Evolutionary conservation across 2,113 vertebrate genomes (phyloP).

Genomic region (Notarius quadriscutis): DNA sequence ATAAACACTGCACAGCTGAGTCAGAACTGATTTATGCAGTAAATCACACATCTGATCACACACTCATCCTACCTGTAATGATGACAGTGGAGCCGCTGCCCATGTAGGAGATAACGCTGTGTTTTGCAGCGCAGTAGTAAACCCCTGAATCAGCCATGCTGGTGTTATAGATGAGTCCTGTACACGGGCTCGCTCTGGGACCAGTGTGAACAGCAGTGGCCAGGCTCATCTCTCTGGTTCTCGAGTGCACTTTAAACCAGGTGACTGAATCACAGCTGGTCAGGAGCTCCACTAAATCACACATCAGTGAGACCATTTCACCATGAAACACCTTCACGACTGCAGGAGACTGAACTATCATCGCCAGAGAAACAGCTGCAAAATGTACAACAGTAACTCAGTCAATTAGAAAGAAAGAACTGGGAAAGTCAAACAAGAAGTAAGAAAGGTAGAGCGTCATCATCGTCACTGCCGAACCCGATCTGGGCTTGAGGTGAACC

Average conservation of each 20-base stretch:
- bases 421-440: neutral
- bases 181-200: neutral
- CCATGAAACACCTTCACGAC: neutral
- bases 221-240: neutral
- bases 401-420: neutral
- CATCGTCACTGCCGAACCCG: no score
- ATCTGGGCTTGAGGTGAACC: no score
- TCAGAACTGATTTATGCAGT: neutral
- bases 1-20: neutral
- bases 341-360: constrained; percentile 11
- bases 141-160: constrained; percentile 1
- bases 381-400: neutral
- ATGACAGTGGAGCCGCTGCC: constrained; percentile 35
- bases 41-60: neutral
- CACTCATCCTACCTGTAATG: constrained; percentile 19
- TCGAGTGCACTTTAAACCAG: constrained; percentile 22
- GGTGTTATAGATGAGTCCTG: constrained; percentile 11
- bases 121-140: constrained; percentile 23
- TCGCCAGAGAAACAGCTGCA: neutral
- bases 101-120: neutral
- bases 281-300: neutral
- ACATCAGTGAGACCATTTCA: constrained; percentile 1
- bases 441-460: no score
- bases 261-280: neutral
- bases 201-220: neutral